Base-by-base conservation (phyloP, 2,113 vertebrate genomes). In the Pangasianodon hypophthalmus region DNA sequence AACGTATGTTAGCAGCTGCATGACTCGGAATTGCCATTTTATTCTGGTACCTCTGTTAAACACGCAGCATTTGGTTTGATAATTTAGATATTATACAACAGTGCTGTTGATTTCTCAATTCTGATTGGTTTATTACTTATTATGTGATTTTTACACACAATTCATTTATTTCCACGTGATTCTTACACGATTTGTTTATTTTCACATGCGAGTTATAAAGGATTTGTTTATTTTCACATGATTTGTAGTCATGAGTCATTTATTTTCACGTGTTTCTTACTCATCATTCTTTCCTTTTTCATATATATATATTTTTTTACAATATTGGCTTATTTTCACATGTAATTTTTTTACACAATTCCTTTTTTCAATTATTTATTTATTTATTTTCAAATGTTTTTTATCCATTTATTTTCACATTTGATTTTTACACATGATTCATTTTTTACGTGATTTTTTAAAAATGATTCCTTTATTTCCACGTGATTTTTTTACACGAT, bases 1-100 rank as follows among this genome's bases (percentile, higher is more conserved):
- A 62, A 82, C 87, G n/a, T 81, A 62, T 82, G 58, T 82, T 41
- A 82, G 44, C 79, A 67, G 44, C 77, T 82, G 75, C 58, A 16
- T 37, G 87, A 88, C 79, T 41, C 13, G 19, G 79, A 81, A 81
- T 52, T 19, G 26, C 24, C 16, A 50, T 52, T 52, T 82, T 41
- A 62, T 50, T 18, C 32, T 21, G 48, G 21, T 46, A 6, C 6
- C n/a, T 71, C 32, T 71, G 62, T 88, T 83, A 88, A 83, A 56
- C 50, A 56, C n/a, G 82, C 37, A 29, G 24, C 6, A 44, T 62
- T 26, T 37, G 52, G 46, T 14, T 79, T 3, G 46, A 79, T 79
- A 3, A 79, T 79, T 79, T 50, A 29, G 75, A 50, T 41, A 7
- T 41, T 80, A 46, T 46, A 77, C 7, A 24, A 50, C 8, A 14